Evolutionary conservation across 2,888 invertebrate genomes (phyloP).

Genomic region (Aphidoletes aphidimyza): DNA sequence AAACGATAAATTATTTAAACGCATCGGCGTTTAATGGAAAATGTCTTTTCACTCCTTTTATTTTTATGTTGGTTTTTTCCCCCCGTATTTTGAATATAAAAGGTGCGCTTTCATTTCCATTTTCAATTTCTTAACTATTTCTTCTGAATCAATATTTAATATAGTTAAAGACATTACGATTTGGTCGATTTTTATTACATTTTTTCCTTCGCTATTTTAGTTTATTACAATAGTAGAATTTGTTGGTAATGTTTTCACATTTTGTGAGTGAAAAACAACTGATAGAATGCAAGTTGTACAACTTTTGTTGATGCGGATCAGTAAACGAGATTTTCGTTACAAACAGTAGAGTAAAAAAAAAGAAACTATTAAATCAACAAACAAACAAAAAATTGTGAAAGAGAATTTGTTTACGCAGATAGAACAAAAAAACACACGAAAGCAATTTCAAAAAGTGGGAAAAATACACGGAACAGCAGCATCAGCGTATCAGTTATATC

Average conservation of each 20-base stretch:
- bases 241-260: too few relatives aligned
- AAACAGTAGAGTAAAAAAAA: too few relatives aligned
- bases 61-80: too few relatives aligned
- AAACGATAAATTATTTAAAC: not conserved
- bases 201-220: conserved; percentile 25
- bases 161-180: conserved; percentile 10
- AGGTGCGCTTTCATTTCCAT: too few relatives aligned
- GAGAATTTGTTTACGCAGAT: too few relatives aligned
- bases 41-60: too few relatives aligned
- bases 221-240: not conserved
- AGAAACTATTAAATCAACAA: too few relatives aligned
- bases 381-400: too few relatives aligned
- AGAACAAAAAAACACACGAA: too few relatives aligned
- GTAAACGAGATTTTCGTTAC: not conserved
- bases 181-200: not conserved
- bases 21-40: too few relatives aligned
- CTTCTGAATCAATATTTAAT: not conserved
- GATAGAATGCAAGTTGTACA: not conserved
- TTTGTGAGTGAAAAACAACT: too few relatives aligned
- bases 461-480: not conserved
- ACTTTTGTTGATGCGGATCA: not conserved
- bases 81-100: too few relatives aligned
- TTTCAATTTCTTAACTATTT: not conserved
- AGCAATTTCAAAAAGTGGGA: not conserved
- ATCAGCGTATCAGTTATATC: not conserved